phyloP scores from a whole-genome alignment of 2,888 invertebrate genomes.

The Magallana nippona region DNA sequence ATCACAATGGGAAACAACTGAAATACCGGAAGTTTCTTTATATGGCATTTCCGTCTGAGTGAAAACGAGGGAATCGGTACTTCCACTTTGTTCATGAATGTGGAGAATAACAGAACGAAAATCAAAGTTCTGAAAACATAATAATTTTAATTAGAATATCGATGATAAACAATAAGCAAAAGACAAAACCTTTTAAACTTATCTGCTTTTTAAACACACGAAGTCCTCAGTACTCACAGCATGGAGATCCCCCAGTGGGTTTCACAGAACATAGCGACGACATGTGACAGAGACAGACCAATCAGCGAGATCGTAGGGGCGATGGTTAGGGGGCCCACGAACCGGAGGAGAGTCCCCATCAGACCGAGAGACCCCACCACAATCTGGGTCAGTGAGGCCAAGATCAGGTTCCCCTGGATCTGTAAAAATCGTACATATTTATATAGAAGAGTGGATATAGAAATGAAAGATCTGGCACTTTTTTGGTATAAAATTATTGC shows the following conservation, averaged over 20 bases:
- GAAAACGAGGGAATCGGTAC: slow-evolving; percentile 60
- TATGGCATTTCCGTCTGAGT: slow-evolving; percentile 54
- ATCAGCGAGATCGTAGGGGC: slow-evolving; percentile 91
- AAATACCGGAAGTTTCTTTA: slow-evolving; percentile 58
- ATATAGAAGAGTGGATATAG: no score
- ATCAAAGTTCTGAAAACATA: slow-evolving; percentile 54
- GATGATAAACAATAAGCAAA: no score
- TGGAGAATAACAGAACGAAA: slow-evolving; percentile 58
- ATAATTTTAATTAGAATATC: not conserved
- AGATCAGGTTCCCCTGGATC: slow-evolving; percentile 69
- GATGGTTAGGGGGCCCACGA: slow-evolving; percentile 91
- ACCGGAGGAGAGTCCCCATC: slow-evolving; percentile 63
- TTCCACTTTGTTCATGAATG: slow-evolving; percentile 56
- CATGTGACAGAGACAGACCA: slow-evolving; percentile 90
- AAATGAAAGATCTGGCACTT: no score
- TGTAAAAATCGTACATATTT: slow-evolving; percentile 40
- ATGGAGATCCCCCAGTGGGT: slow-evolving; percentile 91
- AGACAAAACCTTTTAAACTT: not conserved
- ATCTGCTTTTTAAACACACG: not conserved
- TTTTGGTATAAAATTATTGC: no score
- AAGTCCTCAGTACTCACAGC: slow-evolving; percentile 83
- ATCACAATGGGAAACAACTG: slow-evolving; percentile 62
- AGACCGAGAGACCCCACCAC: slow-evolving; percentile 67
- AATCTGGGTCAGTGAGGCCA: slow-evolving; percentile 69
- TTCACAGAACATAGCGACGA: slow-evolving; percentile 88